Base-by-base conservation (phyloP, 2,888 invertebrate species). In the Caenorhabditis panamensis region DNA sequence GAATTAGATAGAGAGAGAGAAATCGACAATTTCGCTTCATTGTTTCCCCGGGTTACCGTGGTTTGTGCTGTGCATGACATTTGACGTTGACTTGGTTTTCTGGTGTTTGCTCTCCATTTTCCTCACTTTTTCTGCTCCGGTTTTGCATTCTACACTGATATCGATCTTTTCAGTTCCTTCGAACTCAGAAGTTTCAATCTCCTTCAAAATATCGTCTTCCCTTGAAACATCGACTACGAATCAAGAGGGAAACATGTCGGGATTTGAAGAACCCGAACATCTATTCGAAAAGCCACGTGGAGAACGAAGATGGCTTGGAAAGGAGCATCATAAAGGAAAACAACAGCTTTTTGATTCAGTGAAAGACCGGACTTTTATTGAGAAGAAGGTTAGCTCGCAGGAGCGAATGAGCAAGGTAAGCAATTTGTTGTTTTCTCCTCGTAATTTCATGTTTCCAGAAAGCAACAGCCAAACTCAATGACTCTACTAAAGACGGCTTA, bases 241-340 rank as follows among this genome's bases (percentile, higher is more conserved):
- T 18, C 13, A n/a, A 8, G 16, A 54, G 16, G 41, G 28, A 41
- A 53, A 26, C 4, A 69, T 69, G 53, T 69, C 69, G 16, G 53
- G 41, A 18, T 69, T 41, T 24, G 61, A 58, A 68, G 68, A 68
- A 37, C 47, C 59, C 16, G 24, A 22, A 11, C 49, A 64, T 2
- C 20, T 72, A 20, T 64, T 73, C 36, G 73, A 73, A 24, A 73
- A 66, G 41, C 73, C 64, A 66, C 73, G 73, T 73, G 73, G 73
- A 37, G 51, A 73, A 2, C 37, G 58, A 11, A 31, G 73, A 11
- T 73, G 73, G 64, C 59, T 64, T 16, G 73, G 73, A 26, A 73
- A 36, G 51, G 18, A 59, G 13, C 58, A 51, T 28, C 73, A 73
- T 31, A 8, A 37, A 24, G 73, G 73, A 18, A 73, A 73, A 22